A percentile compares a stretch with the other conserved stretches of the same genome.
These are phyloP conservation scores for Grantiella picta DNA, from an alignment of 2,113 vertebrate species.

Conservation along the genomic window DNA sequence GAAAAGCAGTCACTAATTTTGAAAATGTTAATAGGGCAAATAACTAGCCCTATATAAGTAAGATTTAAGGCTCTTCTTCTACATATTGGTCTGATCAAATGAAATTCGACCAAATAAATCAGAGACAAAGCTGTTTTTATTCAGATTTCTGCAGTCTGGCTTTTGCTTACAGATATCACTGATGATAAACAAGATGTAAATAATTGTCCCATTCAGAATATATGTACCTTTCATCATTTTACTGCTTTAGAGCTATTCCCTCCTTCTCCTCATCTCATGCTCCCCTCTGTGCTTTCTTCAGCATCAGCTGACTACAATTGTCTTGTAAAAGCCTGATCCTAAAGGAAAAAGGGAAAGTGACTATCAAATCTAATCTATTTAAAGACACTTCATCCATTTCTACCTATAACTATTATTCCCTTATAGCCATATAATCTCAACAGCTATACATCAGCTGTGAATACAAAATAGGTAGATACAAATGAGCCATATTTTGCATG, in stretches of 20 bases:
- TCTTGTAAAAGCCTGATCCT: slow-evolving; percentile 11
- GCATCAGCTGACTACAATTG: not conserved
- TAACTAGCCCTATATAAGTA: not conserved
- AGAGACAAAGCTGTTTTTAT: not conserved
- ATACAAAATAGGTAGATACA: slow-evolving; percentile 51
- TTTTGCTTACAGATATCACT: not conserved
- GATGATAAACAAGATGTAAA: not conserved
- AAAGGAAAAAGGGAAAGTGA: not conserved
- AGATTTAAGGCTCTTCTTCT: not conserved
- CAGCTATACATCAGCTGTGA: slow-evolving; percentile 32
- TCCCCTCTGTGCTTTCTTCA: not conserved
- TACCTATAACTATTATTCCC: slow-evolving; percentile 31
- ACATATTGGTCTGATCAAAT: not conserved
- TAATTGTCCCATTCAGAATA: not conserved
- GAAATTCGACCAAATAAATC: not conserved
- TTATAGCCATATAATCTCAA: slow-evolving; percentile 28
- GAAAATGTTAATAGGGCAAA: not conserved
- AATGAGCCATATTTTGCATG: slow-evolving; percentile 50
- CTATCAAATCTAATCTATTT: slow-evolving; percentile 47
- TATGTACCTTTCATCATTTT: not conserved
- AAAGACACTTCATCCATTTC: slow-evolving; percentile 56
- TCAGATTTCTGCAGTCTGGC: not conserved
- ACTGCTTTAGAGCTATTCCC: not conserved
- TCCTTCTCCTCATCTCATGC: not conserved
- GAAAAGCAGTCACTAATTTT: not conserved